phyloP scores from a whole-genome alignment of 2,113 vertebrate species.

The Ramphastos sulfuratus region DNA sequence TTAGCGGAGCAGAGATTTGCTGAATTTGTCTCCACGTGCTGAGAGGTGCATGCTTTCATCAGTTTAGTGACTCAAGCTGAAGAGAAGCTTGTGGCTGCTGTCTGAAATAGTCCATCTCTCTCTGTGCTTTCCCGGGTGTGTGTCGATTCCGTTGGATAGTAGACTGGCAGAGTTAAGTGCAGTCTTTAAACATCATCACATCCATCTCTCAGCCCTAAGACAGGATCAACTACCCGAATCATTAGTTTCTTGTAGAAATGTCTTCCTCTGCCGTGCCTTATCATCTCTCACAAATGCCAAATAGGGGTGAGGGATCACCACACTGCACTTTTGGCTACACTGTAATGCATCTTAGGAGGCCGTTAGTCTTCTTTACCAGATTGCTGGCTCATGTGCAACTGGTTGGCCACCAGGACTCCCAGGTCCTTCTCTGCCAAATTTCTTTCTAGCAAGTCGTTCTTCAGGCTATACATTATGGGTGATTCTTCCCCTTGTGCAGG shows the following conservation, averaged over 20 bases:
- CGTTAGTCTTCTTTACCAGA: background rate
- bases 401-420: background rate
- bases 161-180: background rate
- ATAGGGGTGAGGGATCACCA: background rate
- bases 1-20: background rate
- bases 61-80: background rate
- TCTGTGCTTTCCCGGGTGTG: background rate
- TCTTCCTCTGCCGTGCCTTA: background rate
- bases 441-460: background rate
- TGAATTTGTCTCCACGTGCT: background rate
- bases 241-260: background rate
- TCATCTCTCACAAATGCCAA: background rate
- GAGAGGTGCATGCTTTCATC: background rate
- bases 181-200: constrained; percentile 16
- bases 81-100: background rate
- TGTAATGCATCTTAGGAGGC: background rate
- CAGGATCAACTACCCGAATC: background rate
- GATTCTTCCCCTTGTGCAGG: background rate
- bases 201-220: background rate
- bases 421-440: background rate
- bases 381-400: background rate
- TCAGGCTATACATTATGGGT: too few relatives aligned
- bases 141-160: constrained; percentile 8
- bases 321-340: background rate
- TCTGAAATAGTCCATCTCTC: background rate